Percentiles rank a stretch among this genome's conserved stretches.
These are phyloP conservation scores for Bufotes viridis DNA, from an alignment of 2,797 vertebrate genomes.

Conservation along the genomic window DNA sequence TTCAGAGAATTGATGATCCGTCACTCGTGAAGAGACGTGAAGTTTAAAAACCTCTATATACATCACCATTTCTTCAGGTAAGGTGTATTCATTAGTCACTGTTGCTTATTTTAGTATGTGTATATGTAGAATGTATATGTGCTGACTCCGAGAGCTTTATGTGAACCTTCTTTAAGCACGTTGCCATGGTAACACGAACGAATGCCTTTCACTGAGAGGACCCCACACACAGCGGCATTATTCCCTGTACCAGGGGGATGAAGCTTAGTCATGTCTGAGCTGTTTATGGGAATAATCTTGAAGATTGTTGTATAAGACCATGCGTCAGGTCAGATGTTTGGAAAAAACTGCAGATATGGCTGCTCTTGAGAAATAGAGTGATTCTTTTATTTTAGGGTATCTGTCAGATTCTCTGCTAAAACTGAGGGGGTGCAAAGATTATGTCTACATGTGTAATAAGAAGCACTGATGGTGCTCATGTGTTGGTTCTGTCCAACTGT, in stretches of 20 bases:
- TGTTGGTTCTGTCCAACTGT: too few species aligned
- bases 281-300: background rate
- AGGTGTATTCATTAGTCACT: background rate
- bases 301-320: background rate
- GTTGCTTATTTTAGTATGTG: background rate
- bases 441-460: too few species aligned
- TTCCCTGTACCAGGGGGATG: background rate
- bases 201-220: constrained; percentile 36
- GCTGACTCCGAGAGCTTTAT: too few species aligned
- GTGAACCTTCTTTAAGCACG: background rate
- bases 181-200: constrained; percentile 37
- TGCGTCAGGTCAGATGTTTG: background rate
- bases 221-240: constrained; percentile 25
- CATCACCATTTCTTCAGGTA: constrained; percentile 41
- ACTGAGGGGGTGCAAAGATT: too few species aligned
- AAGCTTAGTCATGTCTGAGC: constrained; percentile 12
- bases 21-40: constrained; percentile 12
- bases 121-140: background rate
- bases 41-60: too few species aligned
- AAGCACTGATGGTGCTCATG: too few species aligned
- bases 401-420: too few species aligned
- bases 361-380: background rate
- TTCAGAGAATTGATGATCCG: constrained; percentile 40
- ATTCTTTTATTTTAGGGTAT: background rate
- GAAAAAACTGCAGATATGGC: background rate